A percentile compares a stretch with the other conserved stretches of the same genome.
Conservation (phyloP, 2,888 invertebrate genomes). For the Coecobrya sp. region DNA sequence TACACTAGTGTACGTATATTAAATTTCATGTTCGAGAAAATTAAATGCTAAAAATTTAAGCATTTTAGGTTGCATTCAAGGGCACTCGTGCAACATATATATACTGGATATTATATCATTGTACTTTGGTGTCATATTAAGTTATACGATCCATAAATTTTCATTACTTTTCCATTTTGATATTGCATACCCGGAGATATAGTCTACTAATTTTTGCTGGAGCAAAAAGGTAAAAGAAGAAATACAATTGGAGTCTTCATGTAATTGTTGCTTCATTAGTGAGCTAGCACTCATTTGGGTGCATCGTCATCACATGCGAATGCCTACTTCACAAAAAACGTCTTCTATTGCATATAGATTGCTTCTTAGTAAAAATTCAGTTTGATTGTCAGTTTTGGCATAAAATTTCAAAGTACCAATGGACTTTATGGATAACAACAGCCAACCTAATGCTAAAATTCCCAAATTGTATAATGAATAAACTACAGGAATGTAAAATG, state of each 20-base stretch:
- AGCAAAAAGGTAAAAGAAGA: no score
- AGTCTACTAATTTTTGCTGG: background rate
- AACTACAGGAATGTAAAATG: no score
- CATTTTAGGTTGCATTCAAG: slow-evolving; percentile 13
- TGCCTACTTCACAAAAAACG: background rate
- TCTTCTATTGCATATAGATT: no score
- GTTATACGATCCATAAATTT: background rate
- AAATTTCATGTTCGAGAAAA: slow-evolving; percentile 21
- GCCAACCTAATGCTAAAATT: no score
- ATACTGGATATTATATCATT: no score
- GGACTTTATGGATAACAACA: no score
- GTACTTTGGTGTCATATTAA: no score
- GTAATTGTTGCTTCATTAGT: slow-evolving; percentile 1
- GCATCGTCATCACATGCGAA: background rate
- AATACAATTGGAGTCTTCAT: background rate
- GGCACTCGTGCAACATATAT: background rate
- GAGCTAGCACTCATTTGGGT: background rate
- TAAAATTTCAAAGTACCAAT: no score
- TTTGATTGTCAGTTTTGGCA: no score
- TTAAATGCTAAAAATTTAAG: background rate
- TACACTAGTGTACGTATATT: background rate
- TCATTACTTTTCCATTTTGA: slow-evolving; percentile 4
- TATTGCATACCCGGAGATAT: background rate
- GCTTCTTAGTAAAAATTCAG: no score
- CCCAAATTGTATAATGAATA: no score